phyloP scores from a whole-genome alignment of 2,797 vertebrate genomes.

The Enteromius treurensis region DNA sequence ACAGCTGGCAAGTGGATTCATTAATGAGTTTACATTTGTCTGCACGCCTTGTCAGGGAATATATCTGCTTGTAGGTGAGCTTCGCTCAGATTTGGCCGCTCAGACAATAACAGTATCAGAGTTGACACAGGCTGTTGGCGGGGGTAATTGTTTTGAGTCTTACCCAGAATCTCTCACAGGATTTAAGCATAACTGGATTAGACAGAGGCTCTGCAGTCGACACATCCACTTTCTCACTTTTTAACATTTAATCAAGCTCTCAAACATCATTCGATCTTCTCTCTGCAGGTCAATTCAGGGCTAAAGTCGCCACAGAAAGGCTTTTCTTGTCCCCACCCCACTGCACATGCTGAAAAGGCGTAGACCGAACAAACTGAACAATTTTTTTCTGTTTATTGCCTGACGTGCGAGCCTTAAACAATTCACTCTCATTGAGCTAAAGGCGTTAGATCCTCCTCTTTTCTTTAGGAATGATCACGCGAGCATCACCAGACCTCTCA shows the following conservation, averaged over 20 bases:
- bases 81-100: conserved; percentile 12
- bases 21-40: conserved; percentile 40
- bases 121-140: conserved; percentile 50
- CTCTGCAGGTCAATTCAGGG: background rate
- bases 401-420: background rate
- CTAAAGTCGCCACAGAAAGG: background rate
- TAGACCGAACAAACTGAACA: background rate
- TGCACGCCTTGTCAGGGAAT: conserved; percentile 24
- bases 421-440: background rate
- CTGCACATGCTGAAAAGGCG: background rate
- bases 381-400: conserved; percentile 14
- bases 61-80: conserved; percentile 42
- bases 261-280: conserved; percentile 11
- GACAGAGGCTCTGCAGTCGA: conserved; percentile 13
- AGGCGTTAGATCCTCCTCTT: conserved; percentile 5
- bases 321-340: background rate
- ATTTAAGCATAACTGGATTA: conserved; percentile 57
- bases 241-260: conserved; percentile 50
- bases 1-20: conserved; percentile 29
- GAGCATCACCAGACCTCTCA: conserved; percentile 20
- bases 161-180: conserved; percentile 50
- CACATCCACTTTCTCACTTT: conserved; percentile 34
- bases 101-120: conserved; percentile 52
- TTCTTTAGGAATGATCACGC: conserved; percentile 5
- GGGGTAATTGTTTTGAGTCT: conserved; percentile 52